A percentile compares a stretch with the other conserved stretches of the same genome.
Evolutionary conservation across 2,797 vertebrate species (phyloP).

Genomic region (Alectoris magna): DNA sequence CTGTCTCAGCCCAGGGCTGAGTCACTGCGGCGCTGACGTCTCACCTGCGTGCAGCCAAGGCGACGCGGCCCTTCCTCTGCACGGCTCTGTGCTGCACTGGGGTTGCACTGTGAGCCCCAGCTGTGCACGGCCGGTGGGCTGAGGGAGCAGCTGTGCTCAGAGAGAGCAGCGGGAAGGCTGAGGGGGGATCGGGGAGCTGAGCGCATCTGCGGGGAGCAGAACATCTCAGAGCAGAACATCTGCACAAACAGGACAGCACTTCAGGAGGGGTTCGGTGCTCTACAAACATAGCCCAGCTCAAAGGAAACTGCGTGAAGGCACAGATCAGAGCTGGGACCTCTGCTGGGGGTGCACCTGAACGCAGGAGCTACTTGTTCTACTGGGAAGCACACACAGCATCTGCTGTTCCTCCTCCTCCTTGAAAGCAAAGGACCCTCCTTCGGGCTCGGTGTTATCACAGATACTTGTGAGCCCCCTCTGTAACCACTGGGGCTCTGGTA

Average conservation of each 20-base stretch:
- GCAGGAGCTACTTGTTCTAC: accelerated
- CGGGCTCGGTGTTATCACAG: not conserved
- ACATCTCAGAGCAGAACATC: not conserved
- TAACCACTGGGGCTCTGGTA: accelerated
- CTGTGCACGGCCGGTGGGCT: not conserved
- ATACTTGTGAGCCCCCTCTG: not conserved
- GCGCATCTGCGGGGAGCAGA: not conserved
- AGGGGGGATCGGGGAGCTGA: accelerated
- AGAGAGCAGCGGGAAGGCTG: too few relatives aligned
- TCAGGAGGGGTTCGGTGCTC: too few relatives aligned
- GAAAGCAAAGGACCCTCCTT: too few relatives aligned
- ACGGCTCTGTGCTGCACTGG: too few relatives aligned
- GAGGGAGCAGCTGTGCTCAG: too few relatives aligned
- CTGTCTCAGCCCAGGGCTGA: not conserved
- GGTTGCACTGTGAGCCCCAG: not conserved
- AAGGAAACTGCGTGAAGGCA: too few relatives aligned
- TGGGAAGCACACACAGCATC: accelerated
- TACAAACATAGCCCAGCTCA: too few relatives aligned
- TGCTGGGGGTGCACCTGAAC: accelerated
- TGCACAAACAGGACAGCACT: not conserved
- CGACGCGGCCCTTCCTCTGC: too few relatives aligned
- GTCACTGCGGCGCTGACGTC: not conserved
- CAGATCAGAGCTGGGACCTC: not conserved
- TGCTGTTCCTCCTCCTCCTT: not conserved
- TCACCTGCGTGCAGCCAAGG: accelerated